These are phyloP conservation scores for Stegana nigrithorax DNA, from an alignment of 2,888 invertebrate species.

Conservation along the genomic window DNA sequence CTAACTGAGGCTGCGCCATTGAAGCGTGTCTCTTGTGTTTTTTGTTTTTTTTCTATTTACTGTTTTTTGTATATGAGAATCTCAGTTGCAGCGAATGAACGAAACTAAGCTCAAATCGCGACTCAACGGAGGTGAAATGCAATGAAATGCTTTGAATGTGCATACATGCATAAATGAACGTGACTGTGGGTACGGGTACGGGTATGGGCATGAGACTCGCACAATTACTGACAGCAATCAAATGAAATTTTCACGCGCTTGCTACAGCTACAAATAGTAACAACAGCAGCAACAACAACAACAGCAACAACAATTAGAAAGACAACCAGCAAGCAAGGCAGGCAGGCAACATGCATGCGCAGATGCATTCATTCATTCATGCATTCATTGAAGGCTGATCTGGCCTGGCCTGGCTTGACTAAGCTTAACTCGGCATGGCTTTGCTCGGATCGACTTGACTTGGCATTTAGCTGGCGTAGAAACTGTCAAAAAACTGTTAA, in stretches of 20 bases:
- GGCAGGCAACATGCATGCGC: background rate
- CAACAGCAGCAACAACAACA: slow-evolving; percentile 16
- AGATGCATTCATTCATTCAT: background rate
- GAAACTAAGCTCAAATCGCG: too few relatives aligned
- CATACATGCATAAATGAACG: slow-evolving; percentile 33
- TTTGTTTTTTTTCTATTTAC: background rate
- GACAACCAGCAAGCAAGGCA: background rate
- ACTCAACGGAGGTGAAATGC: too few relatives aligned
- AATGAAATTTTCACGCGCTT: slow-evolving; percentile 42
- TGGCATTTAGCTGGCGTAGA: slow-evolving; percentile 5
- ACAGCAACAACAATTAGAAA: slow-evolving; percentile 28
- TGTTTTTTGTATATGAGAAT: background rate
- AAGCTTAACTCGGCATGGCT: too few relatives aligned
- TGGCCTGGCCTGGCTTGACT: too few relatives aligned
- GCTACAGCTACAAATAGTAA: slow-evolving; percentile 19
- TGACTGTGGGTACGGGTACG: slow-evolving; percentile 39
- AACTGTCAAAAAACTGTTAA: slow-evolving; percentile 31
- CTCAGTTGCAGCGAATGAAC: background rate
- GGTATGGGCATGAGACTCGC: slow-evolving; percentile 4
- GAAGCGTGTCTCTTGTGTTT: background rate
- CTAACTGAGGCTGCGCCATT: too few relatives aligned
- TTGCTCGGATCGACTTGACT: too few relatives aligned
- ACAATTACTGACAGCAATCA: slow-evolving; percentile 35
- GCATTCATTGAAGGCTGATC: too few relatives aligned
- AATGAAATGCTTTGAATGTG: too few relatives aligned